These are phyloP conservation scores for Heliconius congener DNA, from an alignment of 1,140 invertebrate genomes.

Conservation along the genomic window DNA sequence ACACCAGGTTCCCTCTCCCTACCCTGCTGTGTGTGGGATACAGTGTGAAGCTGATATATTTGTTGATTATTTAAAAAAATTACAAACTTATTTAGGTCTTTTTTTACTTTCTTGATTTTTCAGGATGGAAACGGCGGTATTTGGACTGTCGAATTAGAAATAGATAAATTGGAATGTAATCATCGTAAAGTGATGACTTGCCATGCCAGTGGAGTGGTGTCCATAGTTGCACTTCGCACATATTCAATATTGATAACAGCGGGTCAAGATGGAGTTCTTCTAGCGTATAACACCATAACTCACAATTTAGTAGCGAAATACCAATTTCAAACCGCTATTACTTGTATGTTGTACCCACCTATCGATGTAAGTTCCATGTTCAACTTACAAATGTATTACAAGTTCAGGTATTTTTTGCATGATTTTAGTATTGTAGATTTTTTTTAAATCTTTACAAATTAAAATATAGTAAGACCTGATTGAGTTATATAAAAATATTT, in stretches of 20 bases:
- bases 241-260: slow-evolving; percentile 86
- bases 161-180: slow-evolving; percentile 82
- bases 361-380: slow-evolving; percentile 80
- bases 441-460: not conserved
- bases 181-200: slow-evolving; percentile 84
- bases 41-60: no score
- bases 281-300: slow-evolving; percentile 86
- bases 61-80: no score
- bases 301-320: slow-evolving; percentile 83
- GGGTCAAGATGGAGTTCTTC: slow-evolving; percentile 86
- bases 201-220: slow-evolving; percentile 88
- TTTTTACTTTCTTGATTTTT: slow-evolving; percentile 7
- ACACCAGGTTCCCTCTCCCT: no score
- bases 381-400: not conserved
- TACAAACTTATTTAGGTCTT: no score
- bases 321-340: slow-evolving; percentile 84
- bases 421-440: not conserved
- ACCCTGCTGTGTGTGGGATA: no score
- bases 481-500: no score
- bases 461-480: no score
- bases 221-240: slow-evolving; percentile 85
- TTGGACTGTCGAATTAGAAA: slow-evolving; percentile 89
- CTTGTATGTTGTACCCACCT: slow-evolving; percentile 88
- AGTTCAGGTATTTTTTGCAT: not conserved
- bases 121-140: slow-evolving; percentile 92